Conservation (phyloP, 2,797 vertebrate genomes). For the Thripadectes ignobilis region DNA sequence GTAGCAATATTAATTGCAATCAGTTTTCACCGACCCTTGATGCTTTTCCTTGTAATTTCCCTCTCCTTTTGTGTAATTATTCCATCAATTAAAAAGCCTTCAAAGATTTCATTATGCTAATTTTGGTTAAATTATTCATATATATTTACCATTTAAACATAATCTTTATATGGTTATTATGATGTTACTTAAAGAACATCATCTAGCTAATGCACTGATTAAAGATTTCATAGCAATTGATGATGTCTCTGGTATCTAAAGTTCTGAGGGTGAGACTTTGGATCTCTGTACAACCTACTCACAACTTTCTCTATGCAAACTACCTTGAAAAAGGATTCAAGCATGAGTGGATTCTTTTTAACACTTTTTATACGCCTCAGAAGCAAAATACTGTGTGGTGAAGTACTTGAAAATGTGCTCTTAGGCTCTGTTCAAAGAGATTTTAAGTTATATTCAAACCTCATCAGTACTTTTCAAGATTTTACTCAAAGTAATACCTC, state of each 20-base stretch:
- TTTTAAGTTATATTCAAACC: not conserved
- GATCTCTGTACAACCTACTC: not conserved
- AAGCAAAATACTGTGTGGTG: not conserved
- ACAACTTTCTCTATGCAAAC: not conserved
- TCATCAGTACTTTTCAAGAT: not conserved
- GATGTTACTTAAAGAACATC: not conserved
- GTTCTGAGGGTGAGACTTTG: not conserved
- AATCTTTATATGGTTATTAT: not conserved
- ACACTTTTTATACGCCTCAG: not conserved
- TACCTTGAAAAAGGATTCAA: not conserved
- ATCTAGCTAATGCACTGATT: not conserved
- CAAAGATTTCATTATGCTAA: not conserved
- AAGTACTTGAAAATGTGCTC: not conserved
- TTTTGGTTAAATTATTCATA: not conserved
- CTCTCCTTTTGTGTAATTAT: not conserved
- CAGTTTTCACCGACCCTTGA: slow-evolving; percentile 12
- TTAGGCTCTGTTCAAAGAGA: not conserved
- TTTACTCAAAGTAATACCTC: not conserved
- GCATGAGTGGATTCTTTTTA: not conserved
- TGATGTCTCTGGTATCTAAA: not conserved
- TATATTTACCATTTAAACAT: slow-evolving; percentile 17
- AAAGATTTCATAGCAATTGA: not conserved
- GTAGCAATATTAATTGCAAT: not conserved
- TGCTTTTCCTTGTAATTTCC: not conserved
- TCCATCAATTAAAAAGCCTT: not conserved